phyloP scores from a whole-genome alignment of 2,797 vertebrate genomes.

The Lerista edwardsae region DNA sequence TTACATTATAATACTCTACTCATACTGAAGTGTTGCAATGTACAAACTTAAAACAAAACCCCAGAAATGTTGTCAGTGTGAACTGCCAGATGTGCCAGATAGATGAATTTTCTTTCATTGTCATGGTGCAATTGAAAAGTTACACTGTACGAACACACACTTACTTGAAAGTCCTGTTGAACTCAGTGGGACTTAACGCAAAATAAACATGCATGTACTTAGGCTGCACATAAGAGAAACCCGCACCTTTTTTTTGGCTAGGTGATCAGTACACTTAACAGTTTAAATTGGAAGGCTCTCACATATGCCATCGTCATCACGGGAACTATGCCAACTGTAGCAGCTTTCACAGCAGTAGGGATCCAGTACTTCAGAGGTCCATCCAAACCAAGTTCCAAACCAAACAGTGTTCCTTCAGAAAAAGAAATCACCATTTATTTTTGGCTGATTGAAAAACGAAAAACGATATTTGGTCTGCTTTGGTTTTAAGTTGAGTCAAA shows the following conservation, averaged over 20 bases:
- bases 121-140: not conserved
- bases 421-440: not conserved
- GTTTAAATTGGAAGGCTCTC: conserved; percentile 25
- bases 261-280: conserved; percentile 10
- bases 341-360: not conserved
- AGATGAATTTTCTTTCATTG: not conserved
- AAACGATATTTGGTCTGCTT: not conserved
- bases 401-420: not conserved
- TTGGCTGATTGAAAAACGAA: not conserved
- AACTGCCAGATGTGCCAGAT: not conserved
- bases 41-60: not conserved
- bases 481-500: not conserved
- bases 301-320: not conserved
- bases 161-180: not conserved
- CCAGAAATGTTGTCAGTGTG: not conserved
- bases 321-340: not conserved
- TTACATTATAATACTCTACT: not conserved
- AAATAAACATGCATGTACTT: not conserved
- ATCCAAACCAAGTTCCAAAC: not conserved
- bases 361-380: not conserved
- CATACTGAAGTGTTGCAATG: not conserved
- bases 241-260: not conserved
- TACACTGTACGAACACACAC: not conserved
- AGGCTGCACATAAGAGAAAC: not conserved
- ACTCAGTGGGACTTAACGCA: too few species aligned